phyloP scores from a whole-genome alignment of 2,797 vertebrate genomes.

The Cynopterus sphinx region DNA sequence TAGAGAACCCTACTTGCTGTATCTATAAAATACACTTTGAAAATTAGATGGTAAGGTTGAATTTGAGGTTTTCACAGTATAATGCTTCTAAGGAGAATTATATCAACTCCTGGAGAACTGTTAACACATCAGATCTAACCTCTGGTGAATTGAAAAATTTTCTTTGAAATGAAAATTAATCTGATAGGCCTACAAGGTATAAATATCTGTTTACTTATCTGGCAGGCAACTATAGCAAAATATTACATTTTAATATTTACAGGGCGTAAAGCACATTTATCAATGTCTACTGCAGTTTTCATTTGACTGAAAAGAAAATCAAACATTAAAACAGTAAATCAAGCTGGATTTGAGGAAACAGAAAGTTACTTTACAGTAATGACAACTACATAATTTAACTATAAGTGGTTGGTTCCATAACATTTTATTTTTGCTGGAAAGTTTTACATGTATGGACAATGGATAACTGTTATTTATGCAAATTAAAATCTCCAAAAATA shows the following conservation, averaged over 20 bases:
- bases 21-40: neutral
- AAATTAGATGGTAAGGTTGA: neutral
- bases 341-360: constrained; percentile 73
- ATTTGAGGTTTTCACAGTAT: neutral
- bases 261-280: constrained; percentile 84
- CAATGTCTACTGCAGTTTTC: constrained; percentile 87
- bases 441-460: constrained; percentile 67
- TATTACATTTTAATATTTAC: constrained; percentile 86
- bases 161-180: constrained; percentile 45
- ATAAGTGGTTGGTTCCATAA: constrained; percentile 56
- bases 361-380: constrained; percentile 76
- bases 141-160: constrained; percentile 1
- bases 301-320: constrained; percentile 85
- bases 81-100: neutral
- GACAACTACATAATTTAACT: constrained; percentile 80
- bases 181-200: neutral
- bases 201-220: constrained; percentile 79
- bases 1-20: neutral
- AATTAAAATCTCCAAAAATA: constrained; percentile 65
- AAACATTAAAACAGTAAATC: constrained; percentile 83
- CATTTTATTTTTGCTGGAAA: constrained; percentile 72
- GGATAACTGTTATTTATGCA: constrained; percentile 62
- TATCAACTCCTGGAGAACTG: neutral
- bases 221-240: constrained; percentile 83
- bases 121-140: constrained; percentile 54